Evolutionary conservation across 2,113 vertebrate genomes (phyloP).

Genomic region (Malurus elegans): DNA sequence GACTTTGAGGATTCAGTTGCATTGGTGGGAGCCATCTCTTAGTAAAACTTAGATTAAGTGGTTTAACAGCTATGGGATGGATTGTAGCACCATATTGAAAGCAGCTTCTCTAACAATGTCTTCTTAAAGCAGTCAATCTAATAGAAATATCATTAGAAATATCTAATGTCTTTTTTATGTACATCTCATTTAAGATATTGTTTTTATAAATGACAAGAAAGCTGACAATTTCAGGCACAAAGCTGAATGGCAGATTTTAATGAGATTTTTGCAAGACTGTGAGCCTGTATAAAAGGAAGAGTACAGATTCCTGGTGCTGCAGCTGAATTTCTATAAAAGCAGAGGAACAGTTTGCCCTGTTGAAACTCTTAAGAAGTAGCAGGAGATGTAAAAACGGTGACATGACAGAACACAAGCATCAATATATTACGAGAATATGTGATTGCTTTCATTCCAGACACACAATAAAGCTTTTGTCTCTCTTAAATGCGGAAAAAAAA

Average conservation of each 20-base stretch:
- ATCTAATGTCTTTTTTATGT: neutral
- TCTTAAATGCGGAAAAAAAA: neutral
- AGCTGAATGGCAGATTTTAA: neutral
- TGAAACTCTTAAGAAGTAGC: neutral
- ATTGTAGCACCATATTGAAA: neutral
- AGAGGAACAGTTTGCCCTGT: fast-evolving
- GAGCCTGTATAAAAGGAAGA: neutral
- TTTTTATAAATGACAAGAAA: neutral
- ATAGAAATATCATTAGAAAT: too few relatives aligned
- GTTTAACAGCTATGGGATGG: neutral
- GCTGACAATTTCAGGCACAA: neutral
- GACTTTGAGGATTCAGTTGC: neutral
- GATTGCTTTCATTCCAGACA: neutral
- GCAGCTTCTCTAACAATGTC: neutral
- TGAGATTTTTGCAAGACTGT: neutral
- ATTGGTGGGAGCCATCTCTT: neutral
- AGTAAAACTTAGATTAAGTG: neutral
- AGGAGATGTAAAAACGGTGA: neutral
- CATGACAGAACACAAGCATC: neutral
- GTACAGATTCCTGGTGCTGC: neutral
- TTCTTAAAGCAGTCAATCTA: neutral
- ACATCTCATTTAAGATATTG: neutral
- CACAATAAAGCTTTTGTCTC: neutral
- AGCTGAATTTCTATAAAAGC: neutral
- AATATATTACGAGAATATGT: neutral